Evolutionary conservation across 2,888 invertebrate genomes (phyloP), one percentile per base, ranked within the genome.

Genomic region (Achlya flavicornis): DNA sequence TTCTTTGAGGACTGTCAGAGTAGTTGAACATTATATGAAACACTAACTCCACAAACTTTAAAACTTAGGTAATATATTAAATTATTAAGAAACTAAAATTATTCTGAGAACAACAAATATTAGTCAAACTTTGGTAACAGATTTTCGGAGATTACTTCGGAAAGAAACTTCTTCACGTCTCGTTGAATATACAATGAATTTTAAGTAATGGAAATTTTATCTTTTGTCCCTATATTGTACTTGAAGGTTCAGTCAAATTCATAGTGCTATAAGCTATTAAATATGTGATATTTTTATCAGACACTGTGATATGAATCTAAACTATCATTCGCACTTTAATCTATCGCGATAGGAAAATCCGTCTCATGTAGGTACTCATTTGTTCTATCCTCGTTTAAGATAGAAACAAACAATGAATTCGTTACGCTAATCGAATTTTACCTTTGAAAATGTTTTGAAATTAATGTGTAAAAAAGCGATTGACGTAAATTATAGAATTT

Each of bases 1-100:
- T 59, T n/a, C n/a, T 33, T 59, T 41, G 38, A 19, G 19, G 14
- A 41, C 26, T 60, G 41, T 68, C 66, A 67, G 74, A 73, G 74
- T 76, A 74, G 76, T 76, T 76, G 69, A 68, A 75, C 64, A 73
- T 73, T 16, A 59, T 38, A 11, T 38, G 38, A 38, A 38, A 8
- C 26, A 81, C 77, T 75, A 65, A 63, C 65, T 66, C 61, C 63
- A 67, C 67, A 64, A 72, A 64, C 62, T 61, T 16, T 62, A 66
- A 62, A 70, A 72, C 72, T 74, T 72, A 26, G 26, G 26, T 26
- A n/a, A 78, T 74, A 74, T 72, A 66, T 71, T 79, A 79, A 78
- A 77, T 8, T 53, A 53, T 19, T 41, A 41, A 26, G 19, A 41
- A 26, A 43, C 33, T 41, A 41, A 60, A 41, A 43, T 60, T 35